Evolutionary conservation across 2,888 invertebrate species (phyloP), one percentile per base, ranked within the genome.

Genomic region (Congeria kusceri): DNA sequence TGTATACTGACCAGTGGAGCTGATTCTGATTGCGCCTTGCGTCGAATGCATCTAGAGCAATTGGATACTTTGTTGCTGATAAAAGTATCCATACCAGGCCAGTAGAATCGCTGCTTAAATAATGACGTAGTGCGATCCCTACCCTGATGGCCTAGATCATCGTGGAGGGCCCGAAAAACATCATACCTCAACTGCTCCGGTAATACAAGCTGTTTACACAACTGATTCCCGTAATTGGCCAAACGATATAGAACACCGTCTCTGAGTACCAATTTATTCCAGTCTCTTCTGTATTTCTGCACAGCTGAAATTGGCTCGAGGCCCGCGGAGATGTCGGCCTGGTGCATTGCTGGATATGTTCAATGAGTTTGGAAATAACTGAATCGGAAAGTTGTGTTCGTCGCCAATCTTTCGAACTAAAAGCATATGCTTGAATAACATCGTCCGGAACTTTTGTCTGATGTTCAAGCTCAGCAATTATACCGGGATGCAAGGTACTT

Each of bases 91-190:
- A 59, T 27, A 23, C 59, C 59, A 18, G 59, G 28, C 28, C 59
- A 59, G 3, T 28, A 59, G 9, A 59, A 59, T 27, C 59, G 59
- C 18, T 59, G 59, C 27, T 59, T 59, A 27, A 59, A 59, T 28
- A 59, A 29, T 1, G 28, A 59, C 7, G 28, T 59, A 9, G 28
- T 59, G 18, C 59, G 23, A 27, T 27, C 59, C 18, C 59, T 25
- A 18, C 59, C 59, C 25, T 59, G 59, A 59, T 59, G 28, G 23
- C 28, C 59, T 23, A 59, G 28, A 28, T 59, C 59, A 23, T 59
- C 59, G 59, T 59, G 59, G 4, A 59, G 28, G 7, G 59, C 28
- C 28, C 9, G 9, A 23, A 23, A 59, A 15, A 59, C 27, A 18
- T 27, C 59, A 3, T 18, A 13, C 7, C 27, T 2, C 2, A 58